These are phyloP conservation scores for Falcaria lacertinaria DNA, from an alignment of 2,888 invertebrate genomes.

Conservation along the genomic window DNA sequence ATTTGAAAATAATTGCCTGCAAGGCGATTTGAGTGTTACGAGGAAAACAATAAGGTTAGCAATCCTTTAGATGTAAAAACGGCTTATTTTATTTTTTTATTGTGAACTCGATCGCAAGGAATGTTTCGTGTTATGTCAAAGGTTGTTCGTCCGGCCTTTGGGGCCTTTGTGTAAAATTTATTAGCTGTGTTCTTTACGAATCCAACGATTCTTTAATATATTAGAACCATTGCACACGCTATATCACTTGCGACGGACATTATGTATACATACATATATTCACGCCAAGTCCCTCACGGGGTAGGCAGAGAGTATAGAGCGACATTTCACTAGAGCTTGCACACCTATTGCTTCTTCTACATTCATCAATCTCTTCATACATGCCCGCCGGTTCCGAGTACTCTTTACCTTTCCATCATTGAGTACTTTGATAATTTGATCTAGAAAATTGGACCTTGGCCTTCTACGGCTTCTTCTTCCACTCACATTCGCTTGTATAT, in stretches of 20 bases:
- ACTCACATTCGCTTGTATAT: no score
- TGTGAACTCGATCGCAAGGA: conserved; percentile 24
- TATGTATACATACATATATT: neutral
- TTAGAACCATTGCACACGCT: neutral
- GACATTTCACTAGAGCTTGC: no score
- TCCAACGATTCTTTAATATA: neutral
- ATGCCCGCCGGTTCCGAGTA: no score
- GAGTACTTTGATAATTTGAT: no score
- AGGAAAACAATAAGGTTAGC: neutral
- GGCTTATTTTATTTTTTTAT: conserved; percentile 33
- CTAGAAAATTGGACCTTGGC: no score
- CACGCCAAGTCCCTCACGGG: no score
- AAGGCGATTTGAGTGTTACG: neutral
- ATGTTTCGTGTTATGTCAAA: conserved; percentile 60
- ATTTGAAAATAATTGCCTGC: neutral
- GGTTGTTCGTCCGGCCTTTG: conserved; percentile 41
- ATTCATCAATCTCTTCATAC: no score
- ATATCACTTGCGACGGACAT: neutral
- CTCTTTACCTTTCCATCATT: no score
- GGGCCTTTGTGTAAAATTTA: conserved; percentile 24
- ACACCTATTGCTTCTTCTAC: no score
- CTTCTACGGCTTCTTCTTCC: no score
- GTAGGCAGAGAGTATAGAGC: no score
- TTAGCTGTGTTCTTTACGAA: conserved; percentile 9
- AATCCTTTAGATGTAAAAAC: neutral